These are phyloP conservation scores for Falco novaeseelandiae DNA, from an alignment of 2,797 vertebrate genomes.

Conservation along the genomic window DNA sequence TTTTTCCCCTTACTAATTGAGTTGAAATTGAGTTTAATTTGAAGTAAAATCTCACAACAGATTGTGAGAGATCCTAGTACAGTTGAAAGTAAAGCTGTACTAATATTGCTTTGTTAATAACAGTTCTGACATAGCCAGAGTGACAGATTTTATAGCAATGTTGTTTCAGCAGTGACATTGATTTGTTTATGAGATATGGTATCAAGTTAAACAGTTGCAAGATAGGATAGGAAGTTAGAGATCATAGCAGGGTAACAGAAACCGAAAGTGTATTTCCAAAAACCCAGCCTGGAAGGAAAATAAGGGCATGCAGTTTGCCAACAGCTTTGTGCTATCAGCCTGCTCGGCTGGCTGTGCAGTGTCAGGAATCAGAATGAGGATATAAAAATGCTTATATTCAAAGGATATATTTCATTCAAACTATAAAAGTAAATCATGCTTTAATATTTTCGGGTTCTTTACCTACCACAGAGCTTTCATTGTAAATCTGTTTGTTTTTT, in stretches of 20 bases:
- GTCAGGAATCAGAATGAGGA: background rate
- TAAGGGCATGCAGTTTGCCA: background rate
- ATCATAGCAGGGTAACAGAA: conserved; percentile 14
- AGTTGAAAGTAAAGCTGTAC: conserved; percentile 12
- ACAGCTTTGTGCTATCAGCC: background rate
- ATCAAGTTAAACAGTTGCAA: conserved; percentile 47
- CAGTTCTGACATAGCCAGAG: background rate
- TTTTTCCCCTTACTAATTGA: fast-evolving
- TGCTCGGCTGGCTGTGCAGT: background rate
- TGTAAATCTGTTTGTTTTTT: background rate
- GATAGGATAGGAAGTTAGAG: conserved; percentile 18
- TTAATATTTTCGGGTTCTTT: background rate
- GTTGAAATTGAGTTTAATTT: background rate
- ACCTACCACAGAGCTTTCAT: background rate
- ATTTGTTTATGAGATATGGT: conserved; percentile 25
- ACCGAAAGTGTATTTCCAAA: background rate
- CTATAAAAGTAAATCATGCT: background rate
- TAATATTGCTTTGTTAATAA: conserved; percentile 10
- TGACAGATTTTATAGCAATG: conserved; percentile 7
- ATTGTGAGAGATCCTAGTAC: conserved; percentile 6
- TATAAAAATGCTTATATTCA: background rate
- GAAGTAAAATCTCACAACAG: background rate
- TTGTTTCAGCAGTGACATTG: conserved; percentile 38
- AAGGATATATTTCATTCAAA: background rate
- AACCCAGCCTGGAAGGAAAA: background rate